Conservation (phyloP, 2,888 invertebrate species). For the Rugalucina vietnamica region DNA sequence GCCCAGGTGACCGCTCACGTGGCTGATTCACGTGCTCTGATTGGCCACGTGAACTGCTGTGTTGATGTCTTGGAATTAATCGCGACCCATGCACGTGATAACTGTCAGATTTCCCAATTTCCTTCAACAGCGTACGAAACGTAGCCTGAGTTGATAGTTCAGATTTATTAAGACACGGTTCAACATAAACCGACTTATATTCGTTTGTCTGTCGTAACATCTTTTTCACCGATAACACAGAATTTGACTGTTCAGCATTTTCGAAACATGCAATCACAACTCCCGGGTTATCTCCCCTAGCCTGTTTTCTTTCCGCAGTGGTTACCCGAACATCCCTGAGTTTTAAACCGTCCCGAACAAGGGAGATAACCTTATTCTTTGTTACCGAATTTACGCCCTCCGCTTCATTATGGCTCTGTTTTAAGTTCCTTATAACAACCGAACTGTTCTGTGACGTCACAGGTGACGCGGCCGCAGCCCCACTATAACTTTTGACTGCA, state of each 20-base stretch:
- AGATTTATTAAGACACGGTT: neutral
- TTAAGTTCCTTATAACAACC: neutral
- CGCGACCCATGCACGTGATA: constrained; percentile 1
- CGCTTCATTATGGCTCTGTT: neutral
- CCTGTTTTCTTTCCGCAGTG: neutral
- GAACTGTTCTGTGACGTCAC: neutral
- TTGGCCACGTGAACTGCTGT: neutral
- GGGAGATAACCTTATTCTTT: constrained; percentile 13
- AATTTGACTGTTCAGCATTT: neutral
- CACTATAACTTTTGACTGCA: neutral
- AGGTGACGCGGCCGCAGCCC: neutral
- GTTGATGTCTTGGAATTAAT: neutral
- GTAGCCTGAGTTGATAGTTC: constrained; percentile 2
- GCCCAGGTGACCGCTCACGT: neutral
- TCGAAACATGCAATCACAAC: neutral
- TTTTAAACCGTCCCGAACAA: constrained; percentile 8
- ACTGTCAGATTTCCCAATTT: neutral
- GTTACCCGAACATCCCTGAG: neutral
- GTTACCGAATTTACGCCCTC: neutral
- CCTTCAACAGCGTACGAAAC: neutral
- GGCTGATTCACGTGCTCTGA: neutral
- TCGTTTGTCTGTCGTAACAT: neutral
- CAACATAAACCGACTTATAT: constrained; percentile 12
- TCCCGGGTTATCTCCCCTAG: neutral
- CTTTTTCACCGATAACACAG: neutral